Evolutionary conservation across 64 coral and sea anemone genomes (phyloP).

Genomic region (Actinia tenebrosa): DNA sequence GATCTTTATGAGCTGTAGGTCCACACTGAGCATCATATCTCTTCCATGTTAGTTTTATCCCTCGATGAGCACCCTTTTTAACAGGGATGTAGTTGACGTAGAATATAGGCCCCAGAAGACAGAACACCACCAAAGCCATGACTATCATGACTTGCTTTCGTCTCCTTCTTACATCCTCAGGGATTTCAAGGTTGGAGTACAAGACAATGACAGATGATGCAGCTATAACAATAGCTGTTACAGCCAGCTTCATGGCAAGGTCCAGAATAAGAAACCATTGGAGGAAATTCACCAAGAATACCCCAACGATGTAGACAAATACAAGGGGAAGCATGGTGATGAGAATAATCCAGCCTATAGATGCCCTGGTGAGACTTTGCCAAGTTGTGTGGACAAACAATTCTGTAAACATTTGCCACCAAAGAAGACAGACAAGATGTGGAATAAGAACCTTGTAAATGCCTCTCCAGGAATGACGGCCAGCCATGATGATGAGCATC

Average conservation of each 20-base stretch:
- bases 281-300: slow-evolving; percentile 55
- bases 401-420: slow-evolving; percentile 80
- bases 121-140: slow-evolving; percentile 39
- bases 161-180: slow-evolving; percentile 32
- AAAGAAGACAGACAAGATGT: slow-evolving; percentile 69
- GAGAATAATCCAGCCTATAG: slow-evolving; percentile 76
- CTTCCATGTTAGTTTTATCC: slow-evolving; percentile 36
- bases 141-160: slow-evolving; percentile 50
- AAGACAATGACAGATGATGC: slow-evolving; percentile 49
- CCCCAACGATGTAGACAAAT: slow-evolving; percentile 58
- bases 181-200: slow-evolving; percentile 63
- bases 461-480: slow-evolving; percentile 79
- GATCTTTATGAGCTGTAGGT: background rate
- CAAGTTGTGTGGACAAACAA: slow-evolving; percentile 67
- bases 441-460: slow-evolving; percentile 82
- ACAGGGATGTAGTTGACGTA: slow-evolving; percentile 67
- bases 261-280: slow-evolving; percentile 76
- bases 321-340: slow-evolving; percentile 70
- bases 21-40: slow-evolving; percentile 48
- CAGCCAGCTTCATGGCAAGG: slow-evolving; percentile 54
- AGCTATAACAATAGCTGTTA: slow-evolving; percentile 53
- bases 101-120: slow-evolving; percentile 65
- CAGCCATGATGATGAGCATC: slow-evolving; percentile 67
- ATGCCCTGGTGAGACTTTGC: slow-evolving; percentile 51
- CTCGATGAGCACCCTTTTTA: background rate